Evolutionary conservation across 2,888 invertebrate genomes (phyloP), one percentile per base, ranked within the genome.

Genomic region (Apoderus coryli): DNA sequence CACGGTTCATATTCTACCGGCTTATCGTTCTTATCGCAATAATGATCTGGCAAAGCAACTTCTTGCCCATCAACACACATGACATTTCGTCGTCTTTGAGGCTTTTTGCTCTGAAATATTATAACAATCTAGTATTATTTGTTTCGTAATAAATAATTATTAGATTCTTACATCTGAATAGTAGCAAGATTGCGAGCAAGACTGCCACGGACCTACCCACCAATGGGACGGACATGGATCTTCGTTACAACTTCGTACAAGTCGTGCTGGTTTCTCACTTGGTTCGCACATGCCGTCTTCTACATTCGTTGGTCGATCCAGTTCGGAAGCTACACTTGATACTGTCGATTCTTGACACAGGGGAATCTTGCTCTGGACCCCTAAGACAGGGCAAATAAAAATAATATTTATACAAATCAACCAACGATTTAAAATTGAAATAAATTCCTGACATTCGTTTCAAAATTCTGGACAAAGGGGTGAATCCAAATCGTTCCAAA

Each of bases 141-240:
- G n/a, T n/a, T n/a, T n/a, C n/a, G n/a, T n/a, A n/a, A n/a, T n/a
- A n/a, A n/a, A n/a, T n/a, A n/a, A n/a, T n/a, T n/a, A n/a, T n/a
- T n/a, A n/a, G n/a, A n/a, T n/a, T n/a, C n/a, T n/a, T n/a, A n/a
- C n/a, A n/a, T n/a, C n/a, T n/a, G n/a, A n/a, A n/a, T n/a, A n/a
- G n/a, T n/a, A n/a, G 47, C 80, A 80, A 1, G 73, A 73, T 1
- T 71, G 69, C 4, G 77, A 71, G 54, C 89, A 89, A 34, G 76
- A 70, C 47, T 80, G 79, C 89, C 89, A 90, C 1, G 78, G 73
- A 1, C 85, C 86, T 13, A 73, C 65, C 80, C 84, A 85, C 88
- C 88, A 89, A 50, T 72, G 71, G n/a, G 74, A 69, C 6, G 74
- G 75, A 52, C 76, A 74, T 19, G 66, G 62, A 41, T 70, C 67